phyloP scores from a whole-genome alignment of 2,888 invertebrate genomes.

The Drosophila neotestacea region DNA sequence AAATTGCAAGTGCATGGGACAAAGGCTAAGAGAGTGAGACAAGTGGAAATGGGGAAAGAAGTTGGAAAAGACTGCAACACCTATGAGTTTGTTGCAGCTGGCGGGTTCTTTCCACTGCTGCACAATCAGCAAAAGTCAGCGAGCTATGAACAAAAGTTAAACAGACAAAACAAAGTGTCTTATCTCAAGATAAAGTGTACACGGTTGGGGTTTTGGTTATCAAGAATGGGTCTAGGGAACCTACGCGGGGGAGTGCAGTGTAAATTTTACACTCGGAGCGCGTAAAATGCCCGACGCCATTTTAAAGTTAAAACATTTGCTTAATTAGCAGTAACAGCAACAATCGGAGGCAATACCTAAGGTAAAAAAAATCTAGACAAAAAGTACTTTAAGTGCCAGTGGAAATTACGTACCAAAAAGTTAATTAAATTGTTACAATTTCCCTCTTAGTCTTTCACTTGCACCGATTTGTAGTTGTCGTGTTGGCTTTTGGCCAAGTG shows the following conservation, averaged over 20 bases:
- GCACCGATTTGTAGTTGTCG: slow-evolving; percentile 43
- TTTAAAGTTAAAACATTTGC: slow-evolving; percentile 75
- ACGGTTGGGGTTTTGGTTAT: slow-evolving; percentile 2
- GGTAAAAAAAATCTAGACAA: slow-evolving; percentile 29
- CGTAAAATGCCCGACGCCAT: slow-evolving; percentile 59
- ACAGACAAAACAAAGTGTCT: slow-evolving; percentile 76
- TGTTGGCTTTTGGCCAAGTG: slow-evolving; percentile 76
- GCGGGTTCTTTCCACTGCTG: slow-evolving; percentile 42
- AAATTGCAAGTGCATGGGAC: slow-evolving; percentile 60
- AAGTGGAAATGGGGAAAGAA: slow-evolving; percentile 1
- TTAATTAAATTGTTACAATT: slow-evolving; percentile 78
- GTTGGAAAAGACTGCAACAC: slow-evolving; percentile 33
- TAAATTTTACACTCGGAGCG: slow-evolving; percentile 56
- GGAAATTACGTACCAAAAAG: slow-evolving; percentile 63
- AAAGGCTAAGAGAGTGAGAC: slow-evolving; percentile 6
- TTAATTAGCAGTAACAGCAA: slow-evolving; percentile 65
- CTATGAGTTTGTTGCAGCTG: slow-evolving; percentile 34
- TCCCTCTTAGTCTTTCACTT: slow-evolving; percentile 23
- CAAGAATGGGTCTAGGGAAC: slow-evolving; percentile 5
- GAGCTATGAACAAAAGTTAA: slow-evolving; percentile 77
- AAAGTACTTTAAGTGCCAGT: slow-evolving; percentile 56
- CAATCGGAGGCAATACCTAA: slow-evolving; percentile 33
- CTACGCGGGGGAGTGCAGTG: slow-evolving; percentile 32
- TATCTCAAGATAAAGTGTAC: no score
- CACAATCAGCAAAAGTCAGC: slow-evolving; percentile 76